These are phyloP conservation scores for Actinernus sp. DNA, from an alignment of 92 coral and sea anemone species.

Conservation along the genomic window DNA sequence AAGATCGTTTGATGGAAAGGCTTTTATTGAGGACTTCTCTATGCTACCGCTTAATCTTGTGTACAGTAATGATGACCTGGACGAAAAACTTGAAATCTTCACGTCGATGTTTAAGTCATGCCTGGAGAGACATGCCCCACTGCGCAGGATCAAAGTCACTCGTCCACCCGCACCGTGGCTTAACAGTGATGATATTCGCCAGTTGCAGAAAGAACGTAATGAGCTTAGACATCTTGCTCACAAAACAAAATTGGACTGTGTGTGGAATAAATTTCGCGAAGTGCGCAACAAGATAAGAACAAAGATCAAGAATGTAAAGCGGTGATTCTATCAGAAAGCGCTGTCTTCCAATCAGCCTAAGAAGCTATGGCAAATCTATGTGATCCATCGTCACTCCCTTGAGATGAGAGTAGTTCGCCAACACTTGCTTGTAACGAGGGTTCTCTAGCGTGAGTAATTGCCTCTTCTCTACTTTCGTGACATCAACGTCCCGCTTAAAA, in stretches of 20 bases:
- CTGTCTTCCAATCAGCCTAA: no score
- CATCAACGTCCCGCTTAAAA: conserved; percentile 25
- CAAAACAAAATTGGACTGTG: conserved; percentile 11
- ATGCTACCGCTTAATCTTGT: no score
- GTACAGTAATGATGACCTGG: conserved; percentile 30
- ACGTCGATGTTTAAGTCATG: conserved; percentile 48
- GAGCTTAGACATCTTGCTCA: conserved; percentile 42
- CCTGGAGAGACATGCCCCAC: conserved; percentile 25
- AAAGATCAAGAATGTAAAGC: conserved; percentile 16
- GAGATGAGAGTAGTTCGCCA: conserved; percentile 32
- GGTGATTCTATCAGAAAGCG: no score
- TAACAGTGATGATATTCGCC: conserved; percentile 7
- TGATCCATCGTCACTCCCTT: no score
- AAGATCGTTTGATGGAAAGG: no score
- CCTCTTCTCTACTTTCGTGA: conserved; percentile 44
- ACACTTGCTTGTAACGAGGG: no score
- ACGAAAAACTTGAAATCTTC: conserved; percentile 42
- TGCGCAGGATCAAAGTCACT: conserved; percentile 9
- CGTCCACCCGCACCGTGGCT: conserved; percentile 32
- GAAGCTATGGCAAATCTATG: no score
- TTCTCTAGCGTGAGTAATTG: no score
- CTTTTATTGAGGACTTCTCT: no score
- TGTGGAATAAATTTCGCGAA: conserved; percentile 31
- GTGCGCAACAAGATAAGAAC: conserved; percentile 27
- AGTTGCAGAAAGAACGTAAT: conserved; percentile 5